Conservation (phyloP, 1,140 invertebrate genomes). For the Diprion similis region DNA sequence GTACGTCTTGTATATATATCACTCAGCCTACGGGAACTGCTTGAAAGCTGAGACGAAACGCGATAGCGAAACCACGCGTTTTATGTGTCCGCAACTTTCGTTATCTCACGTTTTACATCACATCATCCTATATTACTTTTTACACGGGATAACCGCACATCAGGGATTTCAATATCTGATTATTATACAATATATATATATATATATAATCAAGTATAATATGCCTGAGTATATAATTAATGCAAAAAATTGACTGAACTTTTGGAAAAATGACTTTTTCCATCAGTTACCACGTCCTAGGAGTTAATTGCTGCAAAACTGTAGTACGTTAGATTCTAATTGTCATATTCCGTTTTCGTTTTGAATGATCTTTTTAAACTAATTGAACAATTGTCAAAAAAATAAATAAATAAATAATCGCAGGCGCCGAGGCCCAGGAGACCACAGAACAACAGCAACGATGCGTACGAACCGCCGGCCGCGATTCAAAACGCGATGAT, state of each 20-base stretch:
- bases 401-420: background rate
- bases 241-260: background rate
- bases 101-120: too few species aligned
- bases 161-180: constrained; percentile 22
- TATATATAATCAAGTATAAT: constrained; percentile 18
- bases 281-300: too few species aligned
- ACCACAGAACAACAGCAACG: constrained; percentile 38
- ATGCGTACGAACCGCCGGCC: constrained; percentile 75
- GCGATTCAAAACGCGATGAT: constrained; percentile 93
- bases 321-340: too few species aligned
- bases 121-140: too few species aligned
- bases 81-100: background rate
- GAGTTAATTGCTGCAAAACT: too few species aligned
- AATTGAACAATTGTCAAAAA: background rate
- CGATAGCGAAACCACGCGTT: background rate
- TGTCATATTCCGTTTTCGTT: too few species aligned
- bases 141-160: constrained; percentile 17
- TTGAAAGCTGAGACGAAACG: constrained; percentile 2
- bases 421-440: constrained; percentile 21
- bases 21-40: background rate
- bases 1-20: background rate
- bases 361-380: too few species aligned
- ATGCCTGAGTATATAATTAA: background rate
- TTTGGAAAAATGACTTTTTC: too few species aligned
- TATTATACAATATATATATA: too few species aligned